Evolutionary conservation across 2,797 vertebrate species (phyloP).

Genomic region (Petrocephalus schoutedeni): DNA sequence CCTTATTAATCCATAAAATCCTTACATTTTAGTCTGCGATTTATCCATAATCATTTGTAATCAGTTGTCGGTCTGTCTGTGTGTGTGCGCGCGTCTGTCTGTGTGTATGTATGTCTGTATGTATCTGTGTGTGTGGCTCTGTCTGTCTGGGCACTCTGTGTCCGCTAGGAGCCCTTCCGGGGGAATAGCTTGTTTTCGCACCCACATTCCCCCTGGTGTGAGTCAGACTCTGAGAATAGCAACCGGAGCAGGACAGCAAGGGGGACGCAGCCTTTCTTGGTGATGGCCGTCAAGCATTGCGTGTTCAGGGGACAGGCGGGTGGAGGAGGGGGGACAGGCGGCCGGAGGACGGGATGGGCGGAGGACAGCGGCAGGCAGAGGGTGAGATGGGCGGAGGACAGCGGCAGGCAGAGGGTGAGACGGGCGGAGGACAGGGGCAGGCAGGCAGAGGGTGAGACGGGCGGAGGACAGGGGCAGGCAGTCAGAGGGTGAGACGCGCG

Average conservation of each 20-base stretch:
- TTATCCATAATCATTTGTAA: conserved; percentile 21
- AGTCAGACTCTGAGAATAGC: conserved; percentile 57
- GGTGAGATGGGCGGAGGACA: neutral
- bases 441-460: too few relatives aligned
- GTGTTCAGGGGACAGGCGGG: neutral
- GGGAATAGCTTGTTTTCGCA: conserved; percentile 44
- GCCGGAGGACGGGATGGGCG: too few relatives aligned
- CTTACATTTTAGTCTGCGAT: neutral
- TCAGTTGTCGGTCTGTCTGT: neutral
- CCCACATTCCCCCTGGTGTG: conserved; percentile 46
- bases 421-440: too few relatives aligned
- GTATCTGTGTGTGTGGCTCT: neutral
- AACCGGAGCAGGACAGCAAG: neutral
- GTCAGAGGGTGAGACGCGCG: too few relatives aligned
- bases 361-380: neutral
- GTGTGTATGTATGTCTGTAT: neutral
- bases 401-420: neutral
- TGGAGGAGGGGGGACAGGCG: neutral
- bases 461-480: too few relatives aligned
- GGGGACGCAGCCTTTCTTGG: neutral
- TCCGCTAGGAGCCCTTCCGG: neutral
- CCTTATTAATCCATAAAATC: neutral
- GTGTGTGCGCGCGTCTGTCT: too few relatives aligned
- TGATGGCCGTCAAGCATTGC: neutral
- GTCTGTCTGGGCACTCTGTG: neutral